A percentile compares a stretch with the other conserved stretches of the same genome.
phyloP scores from a whole-genome alignment of 2,113 vertebrate species.

The Thalassoma bifasciatum region DNA sequence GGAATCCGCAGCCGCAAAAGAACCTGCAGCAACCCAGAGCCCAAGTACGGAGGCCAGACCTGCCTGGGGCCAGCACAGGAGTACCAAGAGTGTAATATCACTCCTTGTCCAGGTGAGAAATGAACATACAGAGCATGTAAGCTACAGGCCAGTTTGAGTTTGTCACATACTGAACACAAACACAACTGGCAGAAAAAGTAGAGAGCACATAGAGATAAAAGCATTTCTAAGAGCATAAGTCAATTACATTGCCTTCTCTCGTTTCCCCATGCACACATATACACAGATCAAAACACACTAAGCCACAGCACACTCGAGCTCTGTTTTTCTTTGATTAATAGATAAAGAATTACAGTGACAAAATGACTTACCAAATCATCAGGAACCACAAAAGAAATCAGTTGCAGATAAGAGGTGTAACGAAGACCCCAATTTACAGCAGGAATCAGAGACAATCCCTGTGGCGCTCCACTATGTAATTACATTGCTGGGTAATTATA shows the following conservation, averaged over 20 bases:
- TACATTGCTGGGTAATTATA: constrained; percentile 81
- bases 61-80: constrained; percentile 91
- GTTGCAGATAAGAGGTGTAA: constrained; percentile 67
- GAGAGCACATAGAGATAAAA: constrained; percentile 7
- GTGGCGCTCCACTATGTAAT: constrained; percentile 77
- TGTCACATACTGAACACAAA: neutral
- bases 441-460: constrained; percentile 77
- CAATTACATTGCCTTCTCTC: constrained; percentile 5
- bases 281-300: constrained; percentile 27
- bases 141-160: neutral
- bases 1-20: constrained; percentile 94
- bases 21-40: constrained; percentile 93
- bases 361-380: constrained; percentile 55
- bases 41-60: constrained; percentile 90
- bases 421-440: constrained; percentile 74
- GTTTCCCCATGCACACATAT: constrained; percentile 1
- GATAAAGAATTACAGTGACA: constrained; percentile 47
- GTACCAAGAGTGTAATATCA: constrained; percentile 96
- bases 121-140: neutral
- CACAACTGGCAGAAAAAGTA: neutral
- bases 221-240: constrained; percentile 1
- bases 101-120: constrained; percentile 93
- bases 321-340: constrained; percentile 41
- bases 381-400: constrained; percentile 68
- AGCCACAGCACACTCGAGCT: constrained; percentile 7